A percentile compares a stretch with the other conserved stretches of the same genome.
These are phyloP conservation scores for Xiphophorus couchianus DNA, from an alignment of 2,113 vertebrate species.

Conservation along the genomic window DNA sequence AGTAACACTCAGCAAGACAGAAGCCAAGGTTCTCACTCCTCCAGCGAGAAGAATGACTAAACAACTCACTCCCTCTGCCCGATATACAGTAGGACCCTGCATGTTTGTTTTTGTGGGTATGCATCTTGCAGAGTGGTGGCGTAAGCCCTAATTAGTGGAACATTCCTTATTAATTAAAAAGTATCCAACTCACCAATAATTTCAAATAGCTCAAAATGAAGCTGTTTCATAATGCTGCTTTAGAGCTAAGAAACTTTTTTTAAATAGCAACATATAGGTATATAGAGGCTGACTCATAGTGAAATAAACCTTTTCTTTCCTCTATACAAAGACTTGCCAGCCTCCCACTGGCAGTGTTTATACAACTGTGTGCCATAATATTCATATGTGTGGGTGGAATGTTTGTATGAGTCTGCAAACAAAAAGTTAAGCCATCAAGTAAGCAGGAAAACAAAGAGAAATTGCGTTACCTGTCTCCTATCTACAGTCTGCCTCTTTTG, in stretches of 20 bases:
- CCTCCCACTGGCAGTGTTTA: slow-evolving; percentile 3
- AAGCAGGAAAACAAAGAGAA: slow-evolving; percentile 18
- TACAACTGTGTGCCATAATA: slow-evolving; percentile 1
- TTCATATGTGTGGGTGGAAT: slow-evolving; percentile 28
- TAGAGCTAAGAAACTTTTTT: not conserved
- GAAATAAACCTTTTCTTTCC: not conserved
- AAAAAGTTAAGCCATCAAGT: slow-evolving; percentile 27
- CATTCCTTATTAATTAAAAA: slow-evolving; percentile 2
- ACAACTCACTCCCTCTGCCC: slow-evolving; percentile 64
- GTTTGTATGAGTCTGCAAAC: slow-evolving; percentile 38
- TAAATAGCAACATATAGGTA: not conserved
- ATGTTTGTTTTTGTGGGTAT: not conserved
- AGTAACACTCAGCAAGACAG: slow-evolving; percentile 59
- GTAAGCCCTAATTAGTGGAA: not conserved
- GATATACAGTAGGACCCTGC: slow-evolving; percentile 32
- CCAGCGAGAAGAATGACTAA: slow-evolving; percentile 73
- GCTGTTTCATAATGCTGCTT: not conserved
- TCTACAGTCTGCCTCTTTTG: not conserved
- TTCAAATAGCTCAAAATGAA: not conserved
- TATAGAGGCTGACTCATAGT: not conserved
- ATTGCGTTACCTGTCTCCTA: slow-evolving; percentile 10
- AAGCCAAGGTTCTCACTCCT: slow-evolving; percentile 63
- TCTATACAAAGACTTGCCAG: not conserved
- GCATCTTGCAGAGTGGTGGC: slow-evolving; percentile 12
- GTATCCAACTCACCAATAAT: not conserved